Conservation (phyloP, 2,888 invertebrate species). For the Agriopis leucophaearia region DNA sequence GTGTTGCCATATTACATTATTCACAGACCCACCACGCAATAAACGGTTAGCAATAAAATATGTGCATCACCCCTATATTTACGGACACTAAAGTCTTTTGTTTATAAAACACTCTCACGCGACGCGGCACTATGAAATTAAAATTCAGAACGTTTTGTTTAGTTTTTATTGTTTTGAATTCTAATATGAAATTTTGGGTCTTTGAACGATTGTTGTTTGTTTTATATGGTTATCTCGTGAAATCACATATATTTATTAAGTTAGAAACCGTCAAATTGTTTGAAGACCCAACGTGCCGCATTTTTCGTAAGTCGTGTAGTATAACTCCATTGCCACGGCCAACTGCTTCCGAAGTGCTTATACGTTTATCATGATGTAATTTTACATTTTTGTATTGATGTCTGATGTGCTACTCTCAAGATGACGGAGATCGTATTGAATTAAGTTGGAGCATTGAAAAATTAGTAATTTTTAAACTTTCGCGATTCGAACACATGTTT, state of each 20-base stretch:
- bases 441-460: not conserved
- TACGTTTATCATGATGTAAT: too few relatives aligned
- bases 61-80: constrained; percentile 65
- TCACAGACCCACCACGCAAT: constrained; percentile 64
- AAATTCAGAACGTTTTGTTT: constrained; percentile 18
- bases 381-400: too few relatives aligned
- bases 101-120: constrained; percentile 40
- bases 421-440: too few relatives aligned
- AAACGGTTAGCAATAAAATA: constrained; percentile 67
- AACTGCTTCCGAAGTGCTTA: too few relatives aligned
- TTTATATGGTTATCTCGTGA: not conserved
- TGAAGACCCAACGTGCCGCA: too few relatives aligned
- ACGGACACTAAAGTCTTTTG: constrained; percentile 45
- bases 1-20: constrained; percentile 69
- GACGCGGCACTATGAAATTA: constrained; percentile 24
- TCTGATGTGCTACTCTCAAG: too few relatives aligned
- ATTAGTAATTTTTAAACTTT: too few relatives aligned
- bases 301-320: too few relatives aligned
- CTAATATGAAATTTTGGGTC: constrained; percentile 1
- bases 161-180: constrained; percentile 4
- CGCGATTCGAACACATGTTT: too few relatives aligned
- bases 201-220: not conserved
- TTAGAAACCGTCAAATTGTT: too few relatives aligned
- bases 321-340: too few relatives aligned
- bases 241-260: too few relatives aligned